Evolutionary conservation across 2,113 vertebrate genomes (phyloP), one percentile per base, ranked within the genome.

Genomic region (Holacanthus passer): DNA sequence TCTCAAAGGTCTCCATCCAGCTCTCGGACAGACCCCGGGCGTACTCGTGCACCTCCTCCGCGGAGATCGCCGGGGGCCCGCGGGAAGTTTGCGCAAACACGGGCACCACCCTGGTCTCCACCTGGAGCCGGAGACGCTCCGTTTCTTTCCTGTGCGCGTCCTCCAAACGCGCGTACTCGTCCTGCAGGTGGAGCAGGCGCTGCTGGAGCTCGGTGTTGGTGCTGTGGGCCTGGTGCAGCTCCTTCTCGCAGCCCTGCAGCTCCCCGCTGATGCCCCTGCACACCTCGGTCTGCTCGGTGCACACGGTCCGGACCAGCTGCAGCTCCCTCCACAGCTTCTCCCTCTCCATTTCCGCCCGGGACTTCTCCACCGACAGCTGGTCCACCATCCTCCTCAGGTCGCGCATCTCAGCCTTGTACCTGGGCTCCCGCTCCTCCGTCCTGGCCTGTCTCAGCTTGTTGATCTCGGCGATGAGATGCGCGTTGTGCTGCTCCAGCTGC

Each of bases 401-500:
- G 35, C 93, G 89, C 81, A 96, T 90, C 88, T 97, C 96, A 7
- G 83, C 82, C 71, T 85, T 88, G 82, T 84, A 92, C 13, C 65
- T 78, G 14, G 80, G 84, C 72, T 94, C 90, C 91, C 88, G 68
- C 27, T 85, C 91, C 72, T 39, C 50, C 41, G 78, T 89, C 82
- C 85, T 93, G 81, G 87, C 80, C 58, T 94, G 92, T 74, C 91
- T 92, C 53, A 96, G 91, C 50, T 89, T 82, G 16, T 85, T 92
- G 39, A 97, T 95, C 86, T 98, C 96, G 2, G 89, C 29, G 0
- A 94, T 69, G 27, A 99, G 95, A 35, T 85, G 89, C 55, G 88
- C 89, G 73, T 98, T 97, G 77, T 97, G 96, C 13, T 92, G 89
- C 94, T 99, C 98, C 89, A 99, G 79, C 83, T 97, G 95, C 87